Evolutionary conservation across 30 jellyfish, hydroid and myxozoan species (phyloP), one percentile per base, ranked within the genome.

Genomic region (Pelagia noctiluca): DNA sequence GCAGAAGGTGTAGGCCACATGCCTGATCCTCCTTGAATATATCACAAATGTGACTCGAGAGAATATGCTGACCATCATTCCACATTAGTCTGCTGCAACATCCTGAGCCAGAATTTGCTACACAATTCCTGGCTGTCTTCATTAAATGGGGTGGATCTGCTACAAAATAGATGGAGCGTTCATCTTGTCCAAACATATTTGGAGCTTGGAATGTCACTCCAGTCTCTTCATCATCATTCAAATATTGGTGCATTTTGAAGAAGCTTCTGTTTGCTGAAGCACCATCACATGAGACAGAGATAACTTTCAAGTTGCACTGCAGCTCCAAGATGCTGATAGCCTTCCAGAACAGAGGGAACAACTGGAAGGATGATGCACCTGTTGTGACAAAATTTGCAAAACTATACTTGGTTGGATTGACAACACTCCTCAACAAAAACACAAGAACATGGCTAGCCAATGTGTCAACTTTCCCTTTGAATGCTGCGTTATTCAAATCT

Each of bases 201-300:
- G 3, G 12, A 62, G 87, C 38, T 0, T 85, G 75, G 38, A 73
- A 85, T 19, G 63, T 72, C 35, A 61, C 95, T 50, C 57, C 63
- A 8, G 10, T 10, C 8, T 73, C 85, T 73, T 74, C 84, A 35
- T 12, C 85, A 5, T 5, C 24, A 23, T 50, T 47, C 62, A 85
- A 23, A 22, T 63, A 68, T 63, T 13, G 36, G 26, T 85, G 95
- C 95, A 85, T 85, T 30, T 65, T 75, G 52, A 52, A 85, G 52
- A 83, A 10, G 48, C 32, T 83, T 71, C 93, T 29, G 52, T 83
- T 83, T 0, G 93, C 22, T 8, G 93, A 71, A 11, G 93, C 93
- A 12, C 89, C 93, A 83, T 83, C 93, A 68, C 93, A 26, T 31
- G 95, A 73, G 65, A 85, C 84, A 36, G 76, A 90, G n/a, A 74